These are phyloP conservation scores for Choloepus hoffmanni DNA, from an alignment of 2,113 vertebrate genomes.

Conservation along the genomic window DNA sequence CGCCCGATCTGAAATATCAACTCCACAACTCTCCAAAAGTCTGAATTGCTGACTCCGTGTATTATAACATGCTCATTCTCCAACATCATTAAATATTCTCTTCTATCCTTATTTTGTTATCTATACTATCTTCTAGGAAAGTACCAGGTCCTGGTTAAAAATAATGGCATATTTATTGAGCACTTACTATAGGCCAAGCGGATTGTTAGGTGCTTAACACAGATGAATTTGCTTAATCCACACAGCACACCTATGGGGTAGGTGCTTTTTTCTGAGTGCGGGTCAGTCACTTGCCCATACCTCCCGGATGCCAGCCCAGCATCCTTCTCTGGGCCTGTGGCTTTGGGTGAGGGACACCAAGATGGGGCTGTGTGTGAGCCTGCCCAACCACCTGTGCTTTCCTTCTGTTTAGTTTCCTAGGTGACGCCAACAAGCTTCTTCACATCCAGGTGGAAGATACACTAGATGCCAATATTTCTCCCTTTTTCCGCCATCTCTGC, in stretches of 20 bases:
- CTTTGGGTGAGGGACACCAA: accelerated
- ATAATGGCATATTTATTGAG: background rate
- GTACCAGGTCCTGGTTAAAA: background rate
- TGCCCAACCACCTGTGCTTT: background rate
- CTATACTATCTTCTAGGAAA: background rate
- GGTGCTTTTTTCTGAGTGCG: background rate
- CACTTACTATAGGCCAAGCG: background rate
- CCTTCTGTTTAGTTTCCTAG: constrained; percentile 81
- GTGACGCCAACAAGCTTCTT: constrained; percentile 64
- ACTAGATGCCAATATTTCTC: constrained; percentile 77
- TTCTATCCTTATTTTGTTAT: background rate
- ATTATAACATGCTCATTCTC: background rate
- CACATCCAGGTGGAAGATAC: constrained; percentile 88
- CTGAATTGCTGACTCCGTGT: background rate
- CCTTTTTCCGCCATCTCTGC: constrained; percentile 86
- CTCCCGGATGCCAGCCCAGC: background rate
- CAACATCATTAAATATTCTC: background rate
- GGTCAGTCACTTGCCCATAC: background rate
- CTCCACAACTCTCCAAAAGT: background rate
- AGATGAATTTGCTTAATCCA: background rate
- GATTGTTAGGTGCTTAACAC: background rate
- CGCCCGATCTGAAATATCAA: background rate
- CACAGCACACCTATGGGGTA: background rate
- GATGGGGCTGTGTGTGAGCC: background rate
- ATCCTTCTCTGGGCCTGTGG: background rate